Conservation (phyloP, 53 echinoderm and acorn worm species). For the Stichopus horrens region DNA sequence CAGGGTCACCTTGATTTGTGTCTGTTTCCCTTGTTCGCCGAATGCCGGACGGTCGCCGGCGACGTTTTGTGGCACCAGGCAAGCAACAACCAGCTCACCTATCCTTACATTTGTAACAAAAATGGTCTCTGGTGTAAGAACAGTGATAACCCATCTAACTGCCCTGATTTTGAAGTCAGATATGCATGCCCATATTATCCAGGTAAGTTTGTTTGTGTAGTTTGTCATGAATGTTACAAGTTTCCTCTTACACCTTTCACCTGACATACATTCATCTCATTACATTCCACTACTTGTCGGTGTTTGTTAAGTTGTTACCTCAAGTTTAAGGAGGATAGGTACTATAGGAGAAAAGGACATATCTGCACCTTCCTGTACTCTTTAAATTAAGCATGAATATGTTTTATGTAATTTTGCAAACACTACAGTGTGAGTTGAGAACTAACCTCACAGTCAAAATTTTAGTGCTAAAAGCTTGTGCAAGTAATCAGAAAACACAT, state of each 20-base stretch:
- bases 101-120: constrained; percentile 48
- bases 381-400: no score
- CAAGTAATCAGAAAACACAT: no score
- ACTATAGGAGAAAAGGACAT: no score
- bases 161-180: constrained; percentile 53
- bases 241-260: no score
- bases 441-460: no score
- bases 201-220: constrained; percentile 1
- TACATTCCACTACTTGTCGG: neutral
- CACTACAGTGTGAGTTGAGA: no score
- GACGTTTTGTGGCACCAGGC: constrained; percentile 22
- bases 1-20: constrained; percentile 46
- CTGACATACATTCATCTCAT: no score
- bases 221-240: no score
- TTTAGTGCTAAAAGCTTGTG: no score
- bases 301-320: neutral
- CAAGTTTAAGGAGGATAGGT: neutral
- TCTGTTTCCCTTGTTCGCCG: constrained; percentile 49
- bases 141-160: constrained; percentile 24
- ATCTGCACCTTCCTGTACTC: no score
- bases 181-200: constrained; percentile 55
- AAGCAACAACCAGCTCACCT: constrained; percentile 5
- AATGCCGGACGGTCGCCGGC: constrained; percentile 42
- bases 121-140: constrained; percentile 39
- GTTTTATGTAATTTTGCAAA: no score